Percentiles rank a stretch among this genome's conserved stretches.
Conservation (phyloP, 2,113 vertebrate species). For the Rhagologus leucostigma region DNA sequence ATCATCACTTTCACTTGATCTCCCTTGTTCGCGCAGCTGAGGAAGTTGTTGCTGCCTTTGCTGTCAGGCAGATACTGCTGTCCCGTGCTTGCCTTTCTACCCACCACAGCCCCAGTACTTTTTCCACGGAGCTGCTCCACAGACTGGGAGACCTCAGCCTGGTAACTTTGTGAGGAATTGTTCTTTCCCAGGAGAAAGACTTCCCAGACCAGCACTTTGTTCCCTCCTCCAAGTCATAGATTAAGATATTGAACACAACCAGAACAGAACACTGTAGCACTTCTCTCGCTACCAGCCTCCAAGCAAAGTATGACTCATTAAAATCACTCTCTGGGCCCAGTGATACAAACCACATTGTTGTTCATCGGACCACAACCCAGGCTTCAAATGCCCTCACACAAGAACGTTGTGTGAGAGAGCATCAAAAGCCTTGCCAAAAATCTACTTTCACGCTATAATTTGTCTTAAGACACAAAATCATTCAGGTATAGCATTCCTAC, state of each 20-base stretch:
- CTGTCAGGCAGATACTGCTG: not conserved
- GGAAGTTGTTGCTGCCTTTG: not conserved
- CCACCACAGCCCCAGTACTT: not conserved
- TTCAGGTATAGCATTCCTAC: not conserved
- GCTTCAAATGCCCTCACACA: not conserved
- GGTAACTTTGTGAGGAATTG: not conserved
- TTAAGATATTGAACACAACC: not conserved
- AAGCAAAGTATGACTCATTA: not conserved
- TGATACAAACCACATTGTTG: not conserved
- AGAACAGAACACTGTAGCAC: not conserved
- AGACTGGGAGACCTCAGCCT: not conserved
- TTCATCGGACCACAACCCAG: not conserved
- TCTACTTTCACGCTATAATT: not conserved
- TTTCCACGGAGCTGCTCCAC: not conserved
- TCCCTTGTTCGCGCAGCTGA: not conserved
- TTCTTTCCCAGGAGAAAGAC: not conserved
- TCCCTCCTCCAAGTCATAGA: not conserved
- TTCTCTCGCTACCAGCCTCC: not conserved
- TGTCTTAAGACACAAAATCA: not conserved
- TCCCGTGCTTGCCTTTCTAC: not conserved
- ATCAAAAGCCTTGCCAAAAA: not conserved
- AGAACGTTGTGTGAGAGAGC: not conserved
- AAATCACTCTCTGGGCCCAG: not conserved
- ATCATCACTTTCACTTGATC: not conserved
- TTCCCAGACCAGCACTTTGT: not conserved